phyloP scores from a whole-genome alignment of 2,113 vertebrate species.

The Ophthalmolycus amberensis region DNA sequence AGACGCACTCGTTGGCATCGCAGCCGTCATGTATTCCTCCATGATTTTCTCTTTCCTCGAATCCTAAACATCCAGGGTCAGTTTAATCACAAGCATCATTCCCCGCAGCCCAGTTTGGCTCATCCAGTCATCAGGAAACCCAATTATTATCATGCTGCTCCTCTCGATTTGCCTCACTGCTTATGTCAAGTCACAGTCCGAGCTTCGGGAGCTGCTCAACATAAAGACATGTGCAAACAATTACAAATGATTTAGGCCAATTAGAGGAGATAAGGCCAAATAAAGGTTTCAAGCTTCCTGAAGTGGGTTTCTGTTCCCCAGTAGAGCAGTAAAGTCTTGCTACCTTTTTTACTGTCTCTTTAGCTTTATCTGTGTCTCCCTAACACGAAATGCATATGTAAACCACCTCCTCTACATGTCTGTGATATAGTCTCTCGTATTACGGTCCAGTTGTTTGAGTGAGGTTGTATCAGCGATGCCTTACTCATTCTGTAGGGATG shows the following conservation, averaged over 20 bases:
- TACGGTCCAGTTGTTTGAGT: conserved; percentile 58
- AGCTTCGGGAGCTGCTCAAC: conserved; percentile 26
- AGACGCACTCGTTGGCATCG: conserved; percentile 48
- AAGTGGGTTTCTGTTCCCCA: conserved; percentile 76
- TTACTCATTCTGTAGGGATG: conserved; percentile 60
- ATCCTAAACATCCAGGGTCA: conserved; percentile 24
- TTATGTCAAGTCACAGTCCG: conserved; percentile 32
- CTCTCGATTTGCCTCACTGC: conserved; percentile 25
- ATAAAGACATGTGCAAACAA: conserved; percentile 80
- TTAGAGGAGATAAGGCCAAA: conserved; percentile 87
- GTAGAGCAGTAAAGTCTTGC: conserved; percentile 43
- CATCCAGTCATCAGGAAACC: conserved; percentile 57
- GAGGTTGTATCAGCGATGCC: conserved; percentile 55
- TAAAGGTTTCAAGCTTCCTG: conserved; percentile 88
- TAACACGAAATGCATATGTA: conserved; percentile 14
- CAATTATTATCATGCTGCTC: conserved; percentile 56
- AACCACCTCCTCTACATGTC: conserved; percentile 13
- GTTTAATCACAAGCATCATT: conserved; percentile 35
- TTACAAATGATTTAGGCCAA: conserved; percentile 86
- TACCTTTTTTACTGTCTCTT: conserved; percentile 28
- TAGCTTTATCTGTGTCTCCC: conserved; percentile 14
- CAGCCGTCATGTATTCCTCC: neutral
- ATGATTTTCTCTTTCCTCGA: neutral
- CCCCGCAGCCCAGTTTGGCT: conserved; percentile 42
- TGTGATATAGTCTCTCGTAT: conserved; percentile 40